These are phyloP conservation scores for Pediacus dermestoides DNA, from an alignment of 2,888 invertebrate species.

Conservation along the genomic window DNA sequence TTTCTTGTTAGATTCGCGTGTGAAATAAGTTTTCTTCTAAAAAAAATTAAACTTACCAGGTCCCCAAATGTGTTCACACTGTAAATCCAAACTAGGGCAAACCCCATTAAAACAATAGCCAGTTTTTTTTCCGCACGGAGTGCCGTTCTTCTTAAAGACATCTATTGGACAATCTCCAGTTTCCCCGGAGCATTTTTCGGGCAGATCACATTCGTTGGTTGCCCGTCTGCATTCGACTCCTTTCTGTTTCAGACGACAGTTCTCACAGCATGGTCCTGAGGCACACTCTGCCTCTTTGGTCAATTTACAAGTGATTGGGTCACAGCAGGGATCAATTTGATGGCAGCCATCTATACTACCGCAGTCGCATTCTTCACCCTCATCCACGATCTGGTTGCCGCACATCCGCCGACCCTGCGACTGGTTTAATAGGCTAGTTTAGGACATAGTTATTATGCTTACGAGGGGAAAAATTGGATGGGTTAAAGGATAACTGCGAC, in stretches of 20 bases:
- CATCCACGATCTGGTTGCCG: slow-evolving; percentile 92
- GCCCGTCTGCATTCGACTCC: slow-evolving; percentile 84
- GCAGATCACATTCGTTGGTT: slow-evolving; percentile 91
- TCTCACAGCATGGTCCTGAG: slow-evolving; percentile 85
- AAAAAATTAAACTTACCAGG: slow-evolving; percentile 55
- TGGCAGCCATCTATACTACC: slow-evolving; percentile 88
- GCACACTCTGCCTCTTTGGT: slow-evolving; percentile 93
- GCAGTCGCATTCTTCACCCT: slow-evolving; percentile 97
- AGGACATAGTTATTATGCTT: no score
- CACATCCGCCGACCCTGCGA: slow-evolving; percentile 61
- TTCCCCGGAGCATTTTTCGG: slow-evolving; percentile 88
- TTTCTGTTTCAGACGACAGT: slow-evolving; percentile 70
- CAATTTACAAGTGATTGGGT: slow-evolving; percentile 93
- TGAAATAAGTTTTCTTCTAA: no score
- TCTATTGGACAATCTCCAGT: slow-evolving; percentile 87
- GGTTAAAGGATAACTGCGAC: no score
- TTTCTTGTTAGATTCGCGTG: no score
- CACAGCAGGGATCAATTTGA: slow-evolving; percentile 89
- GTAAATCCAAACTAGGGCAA: slow-evolving; percentile 82
- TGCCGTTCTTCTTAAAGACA: slow-evolving; percentile 89
- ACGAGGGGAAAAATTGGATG: no score
- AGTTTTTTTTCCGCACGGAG: slow-evolving; percentile 66
- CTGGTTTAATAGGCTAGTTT: no score
- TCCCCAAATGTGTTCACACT: slow-evolving; percentile 95
- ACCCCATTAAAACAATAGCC: slow-evolving; percentile 90